Conservation (phyloP, 2,113 vertebrate species). For the Rhynchopsitta pachyrhyncha region DNA sequence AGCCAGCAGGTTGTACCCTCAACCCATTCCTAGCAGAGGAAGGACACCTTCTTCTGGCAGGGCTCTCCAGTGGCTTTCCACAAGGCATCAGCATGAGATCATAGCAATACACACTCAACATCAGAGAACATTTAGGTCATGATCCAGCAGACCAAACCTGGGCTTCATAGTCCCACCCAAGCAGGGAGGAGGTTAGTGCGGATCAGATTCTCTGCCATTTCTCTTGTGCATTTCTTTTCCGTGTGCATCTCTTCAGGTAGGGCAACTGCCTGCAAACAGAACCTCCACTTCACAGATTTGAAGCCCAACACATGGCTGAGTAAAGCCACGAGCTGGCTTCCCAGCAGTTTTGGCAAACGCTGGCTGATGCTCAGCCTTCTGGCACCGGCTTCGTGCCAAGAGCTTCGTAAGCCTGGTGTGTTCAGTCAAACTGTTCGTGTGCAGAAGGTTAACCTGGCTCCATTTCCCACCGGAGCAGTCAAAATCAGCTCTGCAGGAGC, state of each 20-base stretch:
- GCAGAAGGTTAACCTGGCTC: neutral
- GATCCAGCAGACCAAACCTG: neutral
- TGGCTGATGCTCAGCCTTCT: neutral
- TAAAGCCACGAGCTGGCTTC: neutral
- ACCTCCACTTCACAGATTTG: neutral
- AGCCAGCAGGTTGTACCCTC: neutral
- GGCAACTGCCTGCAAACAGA: neutral
- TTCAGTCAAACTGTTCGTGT: neutral
- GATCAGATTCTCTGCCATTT: neutral
- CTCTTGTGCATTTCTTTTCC: neutral
- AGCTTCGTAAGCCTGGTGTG: accelerated
- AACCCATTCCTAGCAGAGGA: neutral
- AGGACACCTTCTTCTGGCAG: neutral
- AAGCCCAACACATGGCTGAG: neutral
- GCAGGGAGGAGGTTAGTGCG: neutral
- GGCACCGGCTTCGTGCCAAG: neutral
- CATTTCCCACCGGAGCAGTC: accelerated
- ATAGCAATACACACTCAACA: neutral
- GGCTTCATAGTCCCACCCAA: neutral
- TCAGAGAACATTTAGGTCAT: neutral
- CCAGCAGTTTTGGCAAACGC: neutral
- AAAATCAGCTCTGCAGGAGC: neutral
- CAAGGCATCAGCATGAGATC: accelerated
- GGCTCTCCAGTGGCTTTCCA: neutral
- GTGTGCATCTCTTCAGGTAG: neutral